Percentiles rank a stretch among this genome's conserved stretches.
phyloP scores from a whole-genome alignment of 2,888 invertebrate genomes.

The Spisula solida region DNA sequence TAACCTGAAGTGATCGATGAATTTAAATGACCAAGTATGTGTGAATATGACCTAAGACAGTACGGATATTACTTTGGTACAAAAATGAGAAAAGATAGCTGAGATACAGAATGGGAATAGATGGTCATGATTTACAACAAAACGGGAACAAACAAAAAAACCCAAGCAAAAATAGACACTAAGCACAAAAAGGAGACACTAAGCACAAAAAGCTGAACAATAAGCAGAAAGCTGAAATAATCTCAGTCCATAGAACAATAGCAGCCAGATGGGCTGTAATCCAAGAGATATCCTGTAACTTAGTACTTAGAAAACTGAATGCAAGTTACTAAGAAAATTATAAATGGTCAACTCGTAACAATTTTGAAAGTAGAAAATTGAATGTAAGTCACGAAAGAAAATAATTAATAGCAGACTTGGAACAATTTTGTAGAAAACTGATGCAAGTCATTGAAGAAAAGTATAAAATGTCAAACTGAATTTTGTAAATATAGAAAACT shows the following conservation, averaged over 20 bases:
- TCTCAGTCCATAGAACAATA: neutral
- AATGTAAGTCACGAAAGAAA: no score
- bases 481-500: neutral
- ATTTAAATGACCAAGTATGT: no score
- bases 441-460: neutral
- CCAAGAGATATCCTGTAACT: conserved; percentile 37
- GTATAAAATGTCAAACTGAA: no score
- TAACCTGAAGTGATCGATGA: no score
- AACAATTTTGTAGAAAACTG: neutral
- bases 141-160: neutral
- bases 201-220: neutral
- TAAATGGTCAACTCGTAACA: no score
- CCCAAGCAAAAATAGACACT: neutral
- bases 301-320: neutral
- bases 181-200: neutral
- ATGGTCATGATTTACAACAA: no score
- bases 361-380: no score
- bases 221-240: neutral
- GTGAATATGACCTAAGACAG: no score
- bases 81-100: no score
- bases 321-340: neutral
- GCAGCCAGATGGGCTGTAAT: conserved; percentile 12
- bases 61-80: no score
- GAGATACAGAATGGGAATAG: no score
- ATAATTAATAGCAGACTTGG: no score